phyloP scores from a whole-genome alignment of 2,113 vertebrate genomes.

The Phalacrocorax aristotelis region DNA sequence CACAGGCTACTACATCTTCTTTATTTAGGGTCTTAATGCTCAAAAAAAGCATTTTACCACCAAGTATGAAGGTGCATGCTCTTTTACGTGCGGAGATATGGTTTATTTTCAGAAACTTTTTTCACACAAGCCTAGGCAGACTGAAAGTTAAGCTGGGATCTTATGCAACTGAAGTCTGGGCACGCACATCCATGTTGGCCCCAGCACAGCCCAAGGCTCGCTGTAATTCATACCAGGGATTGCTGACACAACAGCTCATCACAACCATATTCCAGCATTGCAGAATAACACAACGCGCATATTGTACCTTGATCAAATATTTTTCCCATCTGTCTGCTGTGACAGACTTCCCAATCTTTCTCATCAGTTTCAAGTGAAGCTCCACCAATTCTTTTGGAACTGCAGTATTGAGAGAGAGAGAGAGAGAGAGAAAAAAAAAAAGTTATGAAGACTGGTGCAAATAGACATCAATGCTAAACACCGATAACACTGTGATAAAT shows the following conservation, averaged over 20 bases:
- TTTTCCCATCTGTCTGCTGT: slow-evolving; percentile 97
- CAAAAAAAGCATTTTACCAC: not conserved
- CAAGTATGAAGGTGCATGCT: not conserved
- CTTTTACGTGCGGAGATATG: not conserved
- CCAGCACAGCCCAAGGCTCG: not conserved
- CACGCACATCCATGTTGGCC: rapidly evolving
- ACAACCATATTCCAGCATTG: not conserved
- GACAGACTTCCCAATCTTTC: slow-evolving; percentile 95
- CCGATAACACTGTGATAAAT: not conserved
- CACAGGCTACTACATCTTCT: not conserved
- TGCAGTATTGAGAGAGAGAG: slow-evolving; percentile 59
- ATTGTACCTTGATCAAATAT: slow-evolving; percentile 92
- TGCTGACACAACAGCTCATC: not conserved
- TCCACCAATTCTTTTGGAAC: slow-evolving; percentile 96
- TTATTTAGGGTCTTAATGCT: not conserved
- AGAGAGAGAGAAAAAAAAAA: not conserved
- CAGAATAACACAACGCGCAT: not conserved
- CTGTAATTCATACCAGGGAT: not conserved
- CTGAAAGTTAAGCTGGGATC: not conserved
- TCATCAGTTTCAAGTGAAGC: slow-evolving; percentile 95
- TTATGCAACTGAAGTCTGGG: not conserved
- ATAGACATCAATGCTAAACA: not conserved
- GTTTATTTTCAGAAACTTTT: not conserved
- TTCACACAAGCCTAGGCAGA: not conserved
- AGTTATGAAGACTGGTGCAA: not conserved